These are phyloP conservation scores for Poeciliopsis turrubarensis DNA, from an alignment of 2,113 vertebrate genomes.

Conservation along the genomic window DNA sequence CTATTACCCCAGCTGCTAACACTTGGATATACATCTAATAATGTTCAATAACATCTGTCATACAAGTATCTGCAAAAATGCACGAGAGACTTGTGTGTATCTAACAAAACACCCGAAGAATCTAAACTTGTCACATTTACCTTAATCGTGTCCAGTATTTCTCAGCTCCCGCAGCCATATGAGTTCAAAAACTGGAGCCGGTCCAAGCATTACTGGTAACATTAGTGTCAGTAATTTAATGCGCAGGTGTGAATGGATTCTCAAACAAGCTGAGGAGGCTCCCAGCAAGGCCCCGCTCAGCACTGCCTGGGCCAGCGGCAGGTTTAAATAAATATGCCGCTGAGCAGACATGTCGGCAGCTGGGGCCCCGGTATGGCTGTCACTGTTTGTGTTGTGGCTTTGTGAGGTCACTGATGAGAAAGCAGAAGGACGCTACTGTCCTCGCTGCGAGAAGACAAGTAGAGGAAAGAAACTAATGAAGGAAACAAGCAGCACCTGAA, in stretches of 20 bases:
- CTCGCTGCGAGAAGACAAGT: conserved; percentile 59
- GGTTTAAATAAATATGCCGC: conserved; percentile 78
- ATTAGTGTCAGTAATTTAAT: conserved; percentile 84
- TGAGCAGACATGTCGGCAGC: conserved; percentile 75
- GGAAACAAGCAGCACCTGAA: conserved; percentile 25
- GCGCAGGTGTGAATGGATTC: conserved; percentile 83
- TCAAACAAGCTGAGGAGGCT: conserved; percentile 78
- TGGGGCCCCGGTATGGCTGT: conserved; percentile 49
- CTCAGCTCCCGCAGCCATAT: conserved; percentile 57
- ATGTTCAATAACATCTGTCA: conserved; percentile 30
- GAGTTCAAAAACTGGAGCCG: conserved; percentile 62
- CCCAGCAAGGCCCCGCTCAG: conserved; percentile 55
- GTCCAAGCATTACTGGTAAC: conserved; percentile 80
- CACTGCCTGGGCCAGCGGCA: conserved; percentile 62
- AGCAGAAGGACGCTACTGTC: conserved; percentile 17
- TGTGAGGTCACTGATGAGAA: conserved; percentile 54
- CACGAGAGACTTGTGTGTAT: conserved; percentile 40
- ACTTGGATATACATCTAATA: conserved; percentile 3
- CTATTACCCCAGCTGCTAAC: conserved; percentile 25
- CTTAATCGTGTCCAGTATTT: conserved; percentile 43
- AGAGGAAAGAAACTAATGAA: neutral
- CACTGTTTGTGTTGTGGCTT: conserved; percentile 74
- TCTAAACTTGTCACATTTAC: conserved; percentile 26
- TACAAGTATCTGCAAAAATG: conserved; percentile 52
- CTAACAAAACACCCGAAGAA: conserved; percentile 44